phyloP scores from a whole-genome alignment of 2,797 vertebrate species.

The Mus spretus region DNA sequence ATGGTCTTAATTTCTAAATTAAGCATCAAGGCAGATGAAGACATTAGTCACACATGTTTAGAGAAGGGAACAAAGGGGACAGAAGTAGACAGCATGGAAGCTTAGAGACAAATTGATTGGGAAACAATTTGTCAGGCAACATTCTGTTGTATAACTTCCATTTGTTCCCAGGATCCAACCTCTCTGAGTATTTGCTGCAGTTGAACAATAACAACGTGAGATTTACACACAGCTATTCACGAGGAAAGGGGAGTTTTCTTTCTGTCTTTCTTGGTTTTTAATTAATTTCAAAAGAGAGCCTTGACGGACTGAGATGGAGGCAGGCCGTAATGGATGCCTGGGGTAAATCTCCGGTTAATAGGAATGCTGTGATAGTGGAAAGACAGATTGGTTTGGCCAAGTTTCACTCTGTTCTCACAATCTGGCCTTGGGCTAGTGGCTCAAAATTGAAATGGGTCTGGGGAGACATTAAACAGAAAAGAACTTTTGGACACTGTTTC shows the following conservation, averaged over 20 bases:
- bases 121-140: slow-evolving; percentile 8
- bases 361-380: background rate
- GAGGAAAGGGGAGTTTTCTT: background rate
- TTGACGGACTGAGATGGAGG: background rate
- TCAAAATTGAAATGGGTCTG: background rate
- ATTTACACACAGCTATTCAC: background rate
- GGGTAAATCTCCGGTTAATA: background rate
- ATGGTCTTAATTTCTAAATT: background rate
- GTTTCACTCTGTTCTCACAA: background rate
- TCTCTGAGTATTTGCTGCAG: background rate
- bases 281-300: background rate
- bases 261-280: background rate
- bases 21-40: background rate
- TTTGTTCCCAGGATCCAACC: slow-evolving; percentile 32
- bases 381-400: background rate
- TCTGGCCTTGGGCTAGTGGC: background rate
- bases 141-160: background rate
- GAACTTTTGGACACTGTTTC: slow-evolving; percentile 9
- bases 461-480: slow-evolving; percentile 47
- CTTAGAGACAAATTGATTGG: slow-evolving; percentile 29
- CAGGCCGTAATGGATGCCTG: background rate
- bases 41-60: background rate
- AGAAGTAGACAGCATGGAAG: background rate
- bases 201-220: background rate
- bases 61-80: slow-evolving; percentile 22